Evolutionary conservation across 2,797 vertebrate species (phyloP).

Genomic region (Bovichtus variegatus): DNA sequence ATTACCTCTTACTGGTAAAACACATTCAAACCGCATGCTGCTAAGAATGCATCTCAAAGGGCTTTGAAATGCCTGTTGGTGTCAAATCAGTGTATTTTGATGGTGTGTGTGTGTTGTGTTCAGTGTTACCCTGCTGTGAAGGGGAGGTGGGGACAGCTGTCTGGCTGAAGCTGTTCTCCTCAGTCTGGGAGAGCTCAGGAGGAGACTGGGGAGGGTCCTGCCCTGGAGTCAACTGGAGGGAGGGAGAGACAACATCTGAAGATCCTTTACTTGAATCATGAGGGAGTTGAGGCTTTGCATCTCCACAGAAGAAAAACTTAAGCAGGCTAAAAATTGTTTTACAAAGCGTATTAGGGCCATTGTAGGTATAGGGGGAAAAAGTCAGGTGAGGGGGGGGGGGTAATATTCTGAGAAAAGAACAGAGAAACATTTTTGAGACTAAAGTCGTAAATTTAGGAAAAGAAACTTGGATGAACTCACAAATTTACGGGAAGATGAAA

Average conservation of each 20-base stretch:
- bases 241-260: constrained; percentile 34
- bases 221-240: constrained; percentile 91
- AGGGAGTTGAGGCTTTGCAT: not conserved
- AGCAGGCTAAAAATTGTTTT: not conserved
- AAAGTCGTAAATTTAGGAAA: no score
- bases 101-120: constrained; percentile 38
- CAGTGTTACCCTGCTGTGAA: constrained; percentile 92
- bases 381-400: no score
- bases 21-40: constrained; percentile 39
- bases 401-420: no score
- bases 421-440: no score
- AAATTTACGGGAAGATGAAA: no score
- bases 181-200: constrained; percentile 89
- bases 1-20: constrained; percentile 41
- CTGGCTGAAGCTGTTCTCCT: constrained; percentile 92
- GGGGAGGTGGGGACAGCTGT: constrained; percentile 93
- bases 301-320: not conserved
- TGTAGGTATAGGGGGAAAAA: no score
- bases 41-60: constrained; percentile 2
- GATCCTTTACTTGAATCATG: not conserved
- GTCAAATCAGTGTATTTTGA: constrained; percentile 31
- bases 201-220: constrained; percentile 91
- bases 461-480: no score
- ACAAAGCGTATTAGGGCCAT: no score
- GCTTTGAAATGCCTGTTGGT: constrained; percentile 37